Base-by-base conservation (phyloP, 2,797 vertebrate species). In the Mus caroli region DNA sequence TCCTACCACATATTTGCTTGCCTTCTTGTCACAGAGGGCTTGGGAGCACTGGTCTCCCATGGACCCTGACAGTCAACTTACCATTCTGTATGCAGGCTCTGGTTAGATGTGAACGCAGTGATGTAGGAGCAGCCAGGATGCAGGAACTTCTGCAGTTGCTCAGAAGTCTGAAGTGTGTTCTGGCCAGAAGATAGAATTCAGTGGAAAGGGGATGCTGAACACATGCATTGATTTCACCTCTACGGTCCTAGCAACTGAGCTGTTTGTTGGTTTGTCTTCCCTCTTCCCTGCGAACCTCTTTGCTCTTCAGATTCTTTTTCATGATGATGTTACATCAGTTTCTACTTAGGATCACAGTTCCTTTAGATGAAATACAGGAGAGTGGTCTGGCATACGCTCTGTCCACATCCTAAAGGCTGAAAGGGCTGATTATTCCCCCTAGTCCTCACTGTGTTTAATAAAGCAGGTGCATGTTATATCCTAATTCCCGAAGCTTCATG, bases 111-210 rank as follows among this genome's bases (percentile, higher is more conserved):
- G 37, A 91, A 19, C n/a, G 28, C 50, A 46, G 3, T 28, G 24
- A 58, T 1, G 2, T 40, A 62, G 34, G 52, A 52, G 34, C 31
- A 9, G 19, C 28, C 26, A 13, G 50, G 50, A 50, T 50, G 50
- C 10, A 50, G 54, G 67, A 43, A 90, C 77, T 88, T 89, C 56
- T 71, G 5, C 0, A 78, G 52, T 75, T 82, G 17, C 52, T 92
- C n/a, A 11, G 54, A 69, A 80, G 64, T 11, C 37, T 15, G 1
- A 37, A 56, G 43, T 31, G 73, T 40, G 2, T 88, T 93, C 87
- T 97, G 79, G 94, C 10, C 10, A 78, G 80, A 93, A n/a, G 69
- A 34, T n/a, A 91, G 88, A 75, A 62, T 94, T 19, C 46, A 71
- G 34, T 3, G 43, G 50, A 56, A 79, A 56, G 69, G 62, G 19